A percentile compares a stretch with the other conserved stretches of the same genome.
Evolutionary conservation across 2,888 invertebrate species (phyloP).

Genomic region (Zhengitettix transpicula): DNA sequence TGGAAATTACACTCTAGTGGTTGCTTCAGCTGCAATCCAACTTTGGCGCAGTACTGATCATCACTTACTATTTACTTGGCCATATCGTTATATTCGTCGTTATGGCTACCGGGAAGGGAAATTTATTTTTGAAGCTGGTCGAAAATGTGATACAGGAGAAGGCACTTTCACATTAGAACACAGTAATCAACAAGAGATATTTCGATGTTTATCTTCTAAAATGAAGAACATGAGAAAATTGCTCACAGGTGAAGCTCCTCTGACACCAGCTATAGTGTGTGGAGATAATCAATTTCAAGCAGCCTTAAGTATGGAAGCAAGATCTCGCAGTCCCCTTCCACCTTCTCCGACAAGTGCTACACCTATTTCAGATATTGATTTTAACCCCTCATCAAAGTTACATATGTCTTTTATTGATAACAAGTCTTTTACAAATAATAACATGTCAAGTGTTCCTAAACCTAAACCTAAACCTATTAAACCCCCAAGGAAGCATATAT

Average conservation of each 20-base stretch:
- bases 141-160: slow-evolving; percentile 74
- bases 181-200: slow-evolving; percentile 67
- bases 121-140: slow-evolving; percentile 75
- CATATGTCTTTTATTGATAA: slow-evolving; percentile 1
- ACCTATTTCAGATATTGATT: slow-evolving; percentile 30
- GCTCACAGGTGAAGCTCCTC: slow-evolving; percentile 33
- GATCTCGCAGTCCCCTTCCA: slow-evolving; percentile 66
- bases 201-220: slow-evolving; percentile 60
- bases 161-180: slow-evolving; percentile 68
- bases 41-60: slow-evolving; percentile 47
- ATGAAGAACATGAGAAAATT: slow-evolving; percentile 79
- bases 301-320: slow-evolving; percentile 59
- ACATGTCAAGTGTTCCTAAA: neutral
- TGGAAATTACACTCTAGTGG: slow-evolving; percentile 51
- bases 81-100: slow-evolving; percentile 64
- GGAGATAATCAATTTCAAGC: slow-evolving; percentile 60
- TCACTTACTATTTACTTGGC: slow-evolving; percentile 55
- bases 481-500: slow-evolving; percentile 35
- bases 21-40: slow-evolving; percentile 60
- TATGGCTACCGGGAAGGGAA: slow-evolving; percentile 76
- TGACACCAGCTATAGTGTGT: slow-evolving; percentile 34
- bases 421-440: slow-evolving; percentile 5
- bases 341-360: slow-evolving; percentile 38
- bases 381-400: slow-evolving; percentile 14
- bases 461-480: slow-evolving; percentile 39